Base-by-base conservation (phyloP, 2,888 invertebrate species). In the Ormyrus thymus region DNA sequence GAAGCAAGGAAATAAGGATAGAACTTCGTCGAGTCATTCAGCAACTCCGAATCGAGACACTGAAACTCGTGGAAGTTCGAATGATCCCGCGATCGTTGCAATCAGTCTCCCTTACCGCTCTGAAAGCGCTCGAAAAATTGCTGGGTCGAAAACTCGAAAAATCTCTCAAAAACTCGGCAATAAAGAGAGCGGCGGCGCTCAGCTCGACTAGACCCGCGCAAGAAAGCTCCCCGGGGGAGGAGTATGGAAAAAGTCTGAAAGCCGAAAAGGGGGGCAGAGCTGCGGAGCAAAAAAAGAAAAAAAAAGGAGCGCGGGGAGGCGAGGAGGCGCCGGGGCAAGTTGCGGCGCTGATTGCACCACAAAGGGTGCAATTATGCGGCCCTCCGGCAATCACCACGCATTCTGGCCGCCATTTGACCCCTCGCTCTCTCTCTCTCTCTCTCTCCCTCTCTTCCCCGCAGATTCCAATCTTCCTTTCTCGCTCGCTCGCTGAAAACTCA, bases 301-400 rank as follows among this genome's bases (percentile, higher is more conserved):
- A n/a, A 29, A 29, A 29, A 29, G 29, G 29, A 29, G 29, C 29
- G 29, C 29, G 4, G 4, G 29, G 80, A 65, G 77, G 10, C 64
- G 80, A 81, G 29, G 29, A 29, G 80, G 82, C 78, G 62, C 50
- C 76, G 80, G 84, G 82, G 82, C 87, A 88, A 89, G 89, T 89
- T 88, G 89, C 86, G 89, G 87, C 88, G 88, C 88, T 89, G 90
- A 90, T 90, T 90, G 89, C 90, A 88, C 89, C 89, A 90, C 90
- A 90, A 90, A 90, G 90, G 89, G 89, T 89, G 89, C 90, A 90
- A 89, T 90, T 90, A 90, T 89, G 89, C 88, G 89, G 89, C 89
- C 89, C 90, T 90, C 88, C 87, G 89, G 89, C 90, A 90, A 90
- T 90, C 90, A 90, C 88, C 88, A 86, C 87, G 89, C 88, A 89